A percentile compares a stretch with the other conserved stretches of the same genome.
Evolutionary conservation across 2,888 invertebrate genomes (phyloP).

Genomic region (Timema podura): DNA sequence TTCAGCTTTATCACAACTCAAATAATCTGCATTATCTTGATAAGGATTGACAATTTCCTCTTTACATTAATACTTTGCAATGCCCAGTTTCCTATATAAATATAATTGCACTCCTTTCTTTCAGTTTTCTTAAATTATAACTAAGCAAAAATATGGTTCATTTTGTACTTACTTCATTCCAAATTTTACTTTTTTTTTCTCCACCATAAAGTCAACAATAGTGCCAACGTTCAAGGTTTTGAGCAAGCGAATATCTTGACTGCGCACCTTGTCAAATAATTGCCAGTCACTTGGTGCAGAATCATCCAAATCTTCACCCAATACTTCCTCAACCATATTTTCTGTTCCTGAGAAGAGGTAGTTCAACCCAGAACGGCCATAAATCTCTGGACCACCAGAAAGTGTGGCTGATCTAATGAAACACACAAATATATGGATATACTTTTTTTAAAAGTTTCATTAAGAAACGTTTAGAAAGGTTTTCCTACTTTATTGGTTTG

Average conservation of each 20-base stretch:
- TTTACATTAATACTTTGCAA: no score
- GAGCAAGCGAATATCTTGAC: conserved; percentile 65
- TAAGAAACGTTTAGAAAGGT: no score
- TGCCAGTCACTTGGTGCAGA: conserved; percentile 48
- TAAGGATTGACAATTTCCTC: no score
- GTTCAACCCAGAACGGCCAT: conserved; percentile 61
- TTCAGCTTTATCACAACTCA: no score
- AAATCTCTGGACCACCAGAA: conserved; percentile 69
- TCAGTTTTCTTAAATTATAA: not conserved
- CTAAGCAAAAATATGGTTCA: no score
- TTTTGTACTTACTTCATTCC: conserved; percentile 70
- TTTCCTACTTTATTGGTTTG: no score
- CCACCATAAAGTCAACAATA: conserved; percentile 80
- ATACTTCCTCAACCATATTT: conserved; percentile 26
- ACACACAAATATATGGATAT: no score
- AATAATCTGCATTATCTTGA: no score
- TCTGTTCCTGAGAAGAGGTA: conserved; percentile 51
- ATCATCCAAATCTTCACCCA: conserved; percentile 37
- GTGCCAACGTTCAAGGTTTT: conserved; percentile 65
- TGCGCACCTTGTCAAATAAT: conserved; percentile 59
- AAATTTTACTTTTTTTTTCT: conserved; percentile 78
- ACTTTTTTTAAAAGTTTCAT: no score
- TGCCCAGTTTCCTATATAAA: no score
- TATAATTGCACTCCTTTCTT: no score
- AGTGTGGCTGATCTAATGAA: conserved; percentile 64